Evolutionary conservation across 2,888 invertebrate genomes (phyloP), one percentile per base, ranked within the genome.

Genomic region (Phragmatobia fuliginosa): DNA sequence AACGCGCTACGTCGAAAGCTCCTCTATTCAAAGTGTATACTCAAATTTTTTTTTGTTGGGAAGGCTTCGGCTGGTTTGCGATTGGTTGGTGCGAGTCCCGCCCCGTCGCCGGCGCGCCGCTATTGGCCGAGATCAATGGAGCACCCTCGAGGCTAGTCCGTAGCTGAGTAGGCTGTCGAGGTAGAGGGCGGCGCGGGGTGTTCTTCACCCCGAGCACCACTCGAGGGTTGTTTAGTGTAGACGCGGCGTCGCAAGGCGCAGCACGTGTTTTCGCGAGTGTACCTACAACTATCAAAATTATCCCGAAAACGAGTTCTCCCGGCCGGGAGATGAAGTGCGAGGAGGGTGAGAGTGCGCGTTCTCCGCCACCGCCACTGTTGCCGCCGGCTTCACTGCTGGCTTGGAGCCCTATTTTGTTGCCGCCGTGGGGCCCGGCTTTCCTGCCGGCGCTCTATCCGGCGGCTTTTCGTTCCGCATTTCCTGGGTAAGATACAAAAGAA

Each of bases 381-480:
- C 96, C 96, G 75, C 95, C 96, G 69, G 95, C 96, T n/a, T 96
- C 97, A 70, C 95, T 97, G 87, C 91, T 97, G 87, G 97, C 97
- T 28, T 97, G 97, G 97, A 97, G 97, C 84, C 97, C 97, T 61
- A 96, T 97, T 75, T 90, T 97, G 84, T 92, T 97, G 89, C 97
- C 97, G 81, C 97, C 97, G 32, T 97, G 97, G 97, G 97, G 96
- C 67, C 97, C 97, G 80, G 97, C 97, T 56, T 95, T 97, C 75
- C 86, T 97, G 80, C 97, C 97, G 76, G 96, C 97, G 76, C 96
- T 96, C 88, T 97, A 96, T 92, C 97, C 96, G 85, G 97, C 97
- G 74, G 96, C 97, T 60, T 95, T 97, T 80, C 94, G 97, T 63
- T 97, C 96, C 70, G 97, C 97, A 75, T 95, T 97, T 83, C 97